phyloP scores from a whole-genome alignment of 2,113 vertebrate species.

The Eclectus roratus region DNA sequence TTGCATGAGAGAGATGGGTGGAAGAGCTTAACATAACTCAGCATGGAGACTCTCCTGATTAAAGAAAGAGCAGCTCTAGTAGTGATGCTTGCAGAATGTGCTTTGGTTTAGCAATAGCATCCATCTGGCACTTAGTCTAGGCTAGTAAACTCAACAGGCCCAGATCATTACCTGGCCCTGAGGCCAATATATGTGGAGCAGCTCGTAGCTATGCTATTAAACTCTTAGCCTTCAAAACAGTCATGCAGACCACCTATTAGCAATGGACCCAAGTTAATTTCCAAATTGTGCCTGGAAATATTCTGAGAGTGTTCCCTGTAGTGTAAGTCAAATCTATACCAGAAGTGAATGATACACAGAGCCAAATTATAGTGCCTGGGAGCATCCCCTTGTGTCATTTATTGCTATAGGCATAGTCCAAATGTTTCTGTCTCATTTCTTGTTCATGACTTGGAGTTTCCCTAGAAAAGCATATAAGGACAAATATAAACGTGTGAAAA shows the following conservation, averaged over 20 bases:
- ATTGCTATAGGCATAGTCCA: background rate
- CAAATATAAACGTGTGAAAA: background rate
- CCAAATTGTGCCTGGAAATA: background rate
- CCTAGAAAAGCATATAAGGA: background rate
- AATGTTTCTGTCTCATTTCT: background rate
- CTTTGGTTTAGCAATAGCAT: background rate
- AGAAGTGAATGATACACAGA: background rate
- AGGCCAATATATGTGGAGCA: background rate
- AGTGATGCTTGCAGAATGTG: rapidly evolving
- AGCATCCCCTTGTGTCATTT: background rate
- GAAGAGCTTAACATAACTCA: background rate
- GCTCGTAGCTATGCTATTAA: background rate
- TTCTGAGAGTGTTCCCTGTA: background rate
- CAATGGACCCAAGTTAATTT: background rate
- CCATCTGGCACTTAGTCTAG: background rate
- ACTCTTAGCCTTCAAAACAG: background rate
- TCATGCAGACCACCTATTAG: background rate
- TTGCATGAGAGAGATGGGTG: background rate
- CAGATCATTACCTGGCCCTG: background rate
- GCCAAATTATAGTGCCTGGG: background rate
- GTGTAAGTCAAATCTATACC: background rate
- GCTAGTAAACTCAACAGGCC: background rate
- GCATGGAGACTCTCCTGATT: background rate
- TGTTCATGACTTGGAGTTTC: background rate
- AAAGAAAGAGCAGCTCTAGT: background rate